Evolutionary conservation across 1,140 invertebrate genomes (phyloP).

Genomic region (Hycleus cichorii): DNA sequence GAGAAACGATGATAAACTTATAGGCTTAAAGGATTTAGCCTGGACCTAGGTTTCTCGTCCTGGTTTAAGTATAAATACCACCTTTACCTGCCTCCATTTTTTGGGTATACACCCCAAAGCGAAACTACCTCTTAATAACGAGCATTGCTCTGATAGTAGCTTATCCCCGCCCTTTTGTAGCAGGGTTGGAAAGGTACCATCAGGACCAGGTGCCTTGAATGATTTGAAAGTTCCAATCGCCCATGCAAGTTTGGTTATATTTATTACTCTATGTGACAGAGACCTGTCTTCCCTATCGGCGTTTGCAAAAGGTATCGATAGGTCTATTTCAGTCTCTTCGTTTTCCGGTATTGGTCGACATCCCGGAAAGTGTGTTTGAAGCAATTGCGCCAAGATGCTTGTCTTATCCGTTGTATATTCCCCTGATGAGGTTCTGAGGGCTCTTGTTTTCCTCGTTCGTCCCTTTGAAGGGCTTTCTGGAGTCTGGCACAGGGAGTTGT

Average conservation of each 20-base stretch:
- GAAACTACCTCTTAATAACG: not conserved
- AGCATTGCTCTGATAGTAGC: not conserved
- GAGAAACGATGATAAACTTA: conserved; percentile 29
- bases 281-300: not conserved
- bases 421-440: not conserved
- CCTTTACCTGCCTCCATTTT: not conserved
- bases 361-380: not conserved
- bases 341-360: not conserved
- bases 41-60: conserved; percentile 8
- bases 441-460: not conserved
- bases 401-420: not conserved
- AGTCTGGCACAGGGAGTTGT: not conserved
- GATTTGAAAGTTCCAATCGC: conserved; percentile 21
- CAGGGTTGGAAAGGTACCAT: conserved; percentile 20
- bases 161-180: conserved; percentile 14
- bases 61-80: conserved; percentile 25
- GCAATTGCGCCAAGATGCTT: not conserved
- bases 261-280: conserved; percentile 9
- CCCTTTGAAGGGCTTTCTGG: not conserved
- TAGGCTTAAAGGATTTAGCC: conserved; percentile 21
- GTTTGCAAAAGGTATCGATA: not conserved
- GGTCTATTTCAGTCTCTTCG: not conserved
- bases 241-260: conserved; percentile 14
- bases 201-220: conserved; percentile 20
- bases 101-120: not conserved